phyloP scores from a whole-genome alignment of 2,888 invertebrate genomes.

The Scaptomyza cyrtandrae region DNA sequence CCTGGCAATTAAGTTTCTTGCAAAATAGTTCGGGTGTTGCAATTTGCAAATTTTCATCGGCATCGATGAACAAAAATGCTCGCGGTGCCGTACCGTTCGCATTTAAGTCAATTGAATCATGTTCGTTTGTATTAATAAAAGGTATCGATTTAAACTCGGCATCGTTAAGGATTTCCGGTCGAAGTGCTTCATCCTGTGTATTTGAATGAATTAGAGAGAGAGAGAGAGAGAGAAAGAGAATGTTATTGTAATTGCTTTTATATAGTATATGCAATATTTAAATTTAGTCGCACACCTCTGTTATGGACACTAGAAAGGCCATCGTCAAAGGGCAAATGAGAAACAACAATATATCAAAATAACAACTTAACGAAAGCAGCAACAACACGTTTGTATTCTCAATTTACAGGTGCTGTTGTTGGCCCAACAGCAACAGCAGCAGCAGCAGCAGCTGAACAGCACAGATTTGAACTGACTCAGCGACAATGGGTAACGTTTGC shows the following conservation, averaged over 20 bases:
- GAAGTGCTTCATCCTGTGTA: constrained; percentile 76
- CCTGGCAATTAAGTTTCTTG: constrained; percentile 80
- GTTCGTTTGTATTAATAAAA: constrained; percentile 70
- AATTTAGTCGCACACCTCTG: constrained; percentile 46
- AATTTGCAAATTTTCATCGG: constrained; percentile 87
- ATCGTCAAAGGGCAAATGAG: constrained; percentile 19
- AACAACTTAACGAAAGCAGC: constrained; percentile 1
- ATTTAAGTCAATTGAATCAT: constrained; percentile 65
- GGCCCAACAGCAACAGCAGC: constrained; percentile 9
- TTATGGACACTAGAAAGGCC: constrained; percentile 61
- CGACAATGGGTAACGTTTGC: constrained; percentile 10
- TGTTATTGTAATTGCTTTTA: neutral
- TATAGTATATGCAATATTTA: constrained; percentile 4
- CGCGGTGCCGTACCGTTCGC: constrained; percentile 57
- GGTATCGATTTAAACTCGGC: constrained; percentile 82
- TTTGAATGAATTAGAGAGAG: constrained; percentile 3
- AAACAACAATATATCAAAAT: constrained; percentile 5
- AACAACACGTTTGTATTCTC: neutral
- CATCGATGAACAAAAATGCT: constrained; percentile 87
- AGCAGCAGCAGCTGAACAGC: constrained; percentile 7
- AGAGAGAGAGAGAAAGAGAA: constrained; percentile 1
- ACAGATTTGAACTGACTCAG: constrained; percentile 38
- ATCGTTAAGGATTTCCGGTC: constrained; percentile 74
- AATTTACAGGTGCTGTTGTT: constrained; percentile 33
- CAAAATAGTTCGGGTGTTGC: constrained; percentile 86